phyloP scores from a whole-genome alignment of 1,140 invertebrate species.

The Pentalonia nigronervosa region DNA sequence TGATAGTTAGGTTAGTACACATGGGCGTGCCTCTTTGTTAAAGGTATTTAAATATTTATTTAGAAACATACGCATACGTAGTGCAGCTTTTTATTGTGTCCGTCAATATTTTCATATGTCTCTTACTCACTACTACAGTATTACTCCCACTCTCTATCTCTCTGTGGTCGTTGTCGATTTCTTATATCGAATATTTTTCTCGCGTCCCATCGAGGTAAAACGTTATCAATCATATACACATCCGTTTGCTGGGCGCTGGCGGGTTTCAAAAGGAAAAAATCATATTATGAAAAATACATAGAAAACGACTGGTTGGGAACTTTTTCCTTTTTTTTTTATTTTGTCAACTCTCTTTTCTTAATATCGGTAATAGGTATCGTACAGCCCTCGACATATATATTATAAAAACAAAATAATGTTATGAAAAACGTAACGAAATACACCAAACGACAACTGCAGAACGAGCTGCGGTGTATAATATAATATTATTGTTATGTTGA shows the following conservation, averaged over 20 bases:
- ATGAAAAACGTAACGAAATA: background rate
- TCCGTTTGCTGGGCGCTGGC: background rate
- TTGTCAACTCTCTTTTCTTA: too few species aligned
- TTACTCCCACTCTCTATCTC: background rate
- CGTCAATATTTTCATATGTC: background rate
- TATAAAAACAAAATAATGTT: background rate
- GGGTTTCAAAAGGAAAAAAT: background rate
- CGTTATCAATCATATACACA: background rate
- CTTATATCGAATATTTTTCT: background rate
- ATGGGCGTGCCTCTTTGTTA: too few species aligned
- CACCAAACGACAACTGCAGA: background rate
- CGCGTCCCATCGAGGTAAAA: background rate
- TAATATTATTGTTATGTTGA: background rate
- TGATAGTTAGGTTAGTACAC: background rate
- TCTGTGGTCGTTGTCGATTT: background rate
- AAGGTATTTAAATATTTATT: background rate
- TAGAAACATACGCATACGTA: background rate
- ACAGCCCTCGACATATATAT: too few species aligned
- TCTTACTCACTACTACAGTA: background rate
- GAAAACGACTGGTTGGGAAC: background rate
- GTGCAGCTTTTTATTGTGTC: background rate
- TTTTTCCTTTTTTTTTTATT: background rate
- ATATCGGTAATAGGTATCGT: too few species aligned
- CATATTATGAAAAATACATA: background rate
- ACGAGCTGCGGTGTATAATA: background rate